phyloP scores from a whole-genome alignment of 2,113 vertebrate genomes.

The Oreocharis arfaki region DNA sequence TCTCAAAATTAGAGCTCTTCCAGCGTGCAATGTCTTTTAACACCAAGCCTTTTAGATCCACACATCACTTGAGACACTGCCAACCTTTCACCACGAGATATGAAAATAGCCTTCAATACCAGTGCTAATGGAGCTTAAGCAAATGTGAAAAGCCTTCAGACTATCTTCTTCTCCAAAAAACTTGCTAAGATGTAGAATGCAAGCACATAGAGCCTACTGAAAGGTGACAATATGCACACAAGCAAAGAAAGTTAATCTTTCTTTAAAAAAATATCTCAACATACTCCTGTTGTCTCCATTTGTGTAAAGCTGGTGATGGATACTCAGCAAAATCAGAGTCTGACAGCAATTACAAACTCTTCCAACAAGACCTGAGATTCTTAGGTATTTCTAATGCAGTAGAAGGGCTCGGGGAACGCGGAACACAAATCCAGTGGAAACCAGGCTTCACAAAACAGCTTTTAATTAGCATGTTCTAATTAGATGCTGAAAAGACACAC shows the following conservation, averaged over 20 bases:
- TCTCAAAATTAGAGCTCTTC: background rate
- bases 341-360: background rate
- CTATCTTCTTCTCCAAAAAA: background rate
- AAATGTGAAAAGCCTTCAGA: background rate
- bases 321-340: background rate
- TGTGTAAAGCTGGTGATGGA: background rate
- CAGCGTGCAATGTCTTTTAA: background rate
- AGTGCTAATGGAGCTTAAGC: background rate
- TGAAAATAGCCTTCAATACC: background rate
- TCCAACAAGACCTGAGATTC: background rate
- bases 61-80: background rate
- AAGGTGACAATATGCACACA: background rate
- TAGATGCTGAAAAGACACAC: background rate
- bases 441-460: slow-evolving; percentile 3
- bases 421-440: slow-evolving; percentile 13
- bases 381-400: background rate
- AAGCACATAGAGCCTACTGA: background rate
- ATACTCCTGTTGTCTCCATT: background rate
- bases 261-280: background rate
- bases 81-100: background rate
- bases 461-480: slow-evolving; percentile 22
- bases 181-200: background rate
- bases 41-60: background rate
- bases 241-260: background rate
- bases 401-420: background rate